Percentiles rank a stretch among this genome's conserved stretches.
phyloP scores from a whole-genome alignment of 2,797 vertebrate genomes.

The Silurus aristotelis region DNA sequence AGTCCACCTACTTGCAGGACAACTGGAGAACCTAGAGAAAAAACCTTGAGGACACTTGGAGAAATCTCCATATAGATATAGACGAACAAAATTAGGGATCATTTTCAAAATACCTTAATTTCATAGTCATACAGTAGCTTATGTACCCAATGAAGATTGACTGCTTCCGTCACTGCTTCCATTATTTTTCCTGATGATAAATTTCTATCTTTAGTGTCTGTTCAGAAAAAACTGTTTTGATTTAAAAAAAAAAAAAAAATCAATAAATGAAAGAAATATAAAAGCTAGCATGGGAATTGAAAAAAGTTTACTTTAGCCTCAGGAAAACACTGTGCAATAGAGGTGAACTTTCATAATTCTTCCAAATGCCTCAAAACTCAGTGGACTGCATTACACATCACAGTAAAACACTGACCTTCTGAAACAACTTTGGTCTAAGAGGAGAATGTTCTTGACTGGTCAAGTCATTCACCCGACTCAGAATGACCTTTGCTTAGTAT shows the following conservation, averaged over 20 bases:
- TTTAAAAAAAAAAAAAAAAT: not conserved
- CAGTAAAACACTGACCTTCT: not conserved
- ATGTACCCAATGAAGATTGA: not conserved
- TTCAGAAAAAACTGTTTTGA: not conserved
- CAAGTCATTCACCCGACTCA: not conserved
- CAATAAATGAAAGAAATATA: not conserved
- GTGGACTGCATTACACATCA: not conserved
- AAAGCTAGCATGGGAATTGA: not conserved
- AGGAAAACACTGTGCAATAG: constrained; percentile 6
- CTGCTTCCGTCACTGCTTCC: not conserved
- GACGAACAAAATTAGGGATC: not conserved
- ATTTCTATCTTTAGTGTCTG: not conserved
- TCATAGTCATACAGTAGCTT: not conserved
- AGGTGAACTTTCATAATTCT: not conserved
- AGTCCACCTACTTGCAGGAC: not conserved
- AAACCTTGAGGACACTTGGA: too few relatives aligned
- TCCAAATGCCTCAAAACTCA: constrained; percentile 13
- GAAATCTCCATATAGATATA: not conserved
- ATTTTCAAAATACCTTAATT: not conserved
- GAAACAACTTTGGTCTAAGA: not conserved
- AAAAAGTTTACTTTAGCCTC: not conserved
- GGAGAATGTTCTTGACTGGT: not conserved
- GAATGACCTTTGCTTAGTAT: not conserved
- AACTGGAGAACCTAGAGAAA: not conserved
- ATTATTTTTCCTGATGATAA: not conserved